Percentiles rank a stretch among this genome's conserved stretches.
phyloP scores from a whole-genome alignment of 2,113 vertebrate species.

The Tursiops truncatus region DNA sequence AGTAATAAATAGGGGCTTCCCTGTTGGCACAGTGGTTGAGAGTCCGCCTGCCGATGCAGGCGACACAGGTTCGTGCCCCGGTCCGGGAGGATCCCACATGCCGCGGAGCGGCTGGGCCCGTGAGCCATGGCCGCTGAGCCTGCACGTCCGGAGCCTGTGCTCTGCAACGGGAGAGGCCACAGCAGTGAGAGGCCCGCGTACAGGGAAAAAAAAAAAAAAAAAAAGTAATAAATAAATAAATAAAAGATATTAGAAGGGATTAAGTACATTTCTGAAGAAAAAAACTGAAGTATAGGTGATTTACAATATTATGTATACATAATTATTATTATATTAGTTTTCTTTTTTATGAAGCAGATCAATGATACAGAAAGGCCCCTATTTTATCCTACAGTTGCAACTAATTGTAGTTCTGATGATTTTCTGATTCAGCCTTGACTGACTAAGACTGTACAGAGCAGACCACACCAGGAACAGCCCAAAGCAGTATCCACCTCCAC shows the following conservation, averaged over 20 bases:
- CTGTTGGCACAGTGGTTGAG: too few species aligned
- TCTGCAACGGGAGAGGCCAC: too few species aligned
- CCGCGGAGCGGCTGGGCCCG: too few species aligned
- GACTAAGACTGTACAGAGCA: not conserved
- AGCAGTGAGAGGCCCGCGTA: too few species aligned
- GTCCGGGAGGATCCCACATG: too few species aligned
- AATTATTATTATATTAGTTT: not conserved
- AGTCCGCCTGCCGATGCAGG: too few species aligned
- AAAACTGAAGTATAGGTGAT: not conserved
- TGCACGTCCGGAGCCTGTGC: too few species aligned
- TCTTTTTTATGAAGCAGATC: conserved; percentile 41
- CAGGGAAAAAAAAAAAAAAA: too few species aligned
- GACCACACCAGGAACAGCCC: not conserved
- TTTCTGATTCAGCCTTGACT: not conserved
- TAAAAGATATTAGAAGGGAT: not conserved
- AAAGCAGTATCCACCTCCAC: not conserved
- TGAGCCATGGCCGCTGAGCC: too few species aligned
- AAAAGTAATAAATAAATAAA: not conserved
- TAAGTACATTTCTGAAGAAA: not conserved
- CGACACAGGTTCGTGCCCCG: too few species aligned
- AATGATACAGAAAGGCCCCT: conserved; percentile 17
- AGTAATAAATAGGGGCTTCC: not conserved
- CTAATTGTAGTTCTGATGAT: not conserved
- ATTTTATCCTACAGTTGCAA: conserved; percentile 45
- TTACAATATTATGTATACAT: not conserved